Evolutionary conservation across 2,797 vertebrate species (phyloP), one percentile per base, ranked within the genome.

Genomic region (Aeoliscus strigatus): DNA sequence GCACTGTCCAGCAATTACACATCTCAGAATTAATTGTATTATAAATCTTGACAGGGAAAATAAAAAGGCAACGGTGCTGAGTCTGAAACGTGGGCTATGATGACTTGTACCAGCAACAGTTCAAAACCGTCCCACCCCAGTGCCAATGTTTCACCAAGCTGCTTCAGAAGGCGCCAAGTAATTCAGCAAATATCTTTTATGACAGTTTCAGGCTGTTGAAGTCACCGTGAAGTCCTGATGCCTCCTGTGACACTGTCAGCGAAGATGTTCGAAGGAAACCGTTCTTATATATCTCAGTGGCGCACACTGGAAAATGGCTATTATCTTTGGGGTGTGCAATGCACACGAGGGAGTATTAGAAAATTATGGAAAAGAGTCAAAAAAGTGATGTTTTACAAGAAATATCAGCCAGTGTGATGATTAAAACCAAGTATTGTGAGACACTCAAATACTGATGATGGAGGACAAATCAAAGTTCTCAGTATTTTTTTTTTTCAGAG

Each of bases 1-100:
- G 54, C 57, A 53, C 60, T 46, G 65, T 84, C 76, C 70, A 76
- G 74, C 73, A 81, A 87, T 84, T 84, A 84, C 61, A 66, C 56
- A 36, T 71, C 70, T 81, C 75, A 52, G 63, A 79, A 83, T 81
- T 74, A 80, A 77, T 79, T 77, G 66, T 30, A 63, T 79, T 75
- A 75, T 74, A 70, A 70, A 69, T 76, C 62, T 51, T 76, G 74
- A 81, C 66, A 74, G 67, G 65, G 55, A 67, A 74, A 82, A 79
- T 74, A 53, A 81, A 80, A 75, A 26, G 21, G 25, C 58, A 66
- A 77, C 59, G 49, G 71, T 44, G 67, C 31, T 41, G 60, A 71
- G 36, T 75, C 78, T 80, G 45, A 68, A 71, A 65, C 59, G 44
- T 51, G 57, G 39, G 49, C 44, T 44, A 39, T 73, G 68, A 81